Percentiles rank a stretch among this genome's conserved stretches.
These are phyloP conservation scores for Ibycter americanus DNA, from an alignment of 2,797 vertebrate genomes.

Conservation along the genomic window DNA sequence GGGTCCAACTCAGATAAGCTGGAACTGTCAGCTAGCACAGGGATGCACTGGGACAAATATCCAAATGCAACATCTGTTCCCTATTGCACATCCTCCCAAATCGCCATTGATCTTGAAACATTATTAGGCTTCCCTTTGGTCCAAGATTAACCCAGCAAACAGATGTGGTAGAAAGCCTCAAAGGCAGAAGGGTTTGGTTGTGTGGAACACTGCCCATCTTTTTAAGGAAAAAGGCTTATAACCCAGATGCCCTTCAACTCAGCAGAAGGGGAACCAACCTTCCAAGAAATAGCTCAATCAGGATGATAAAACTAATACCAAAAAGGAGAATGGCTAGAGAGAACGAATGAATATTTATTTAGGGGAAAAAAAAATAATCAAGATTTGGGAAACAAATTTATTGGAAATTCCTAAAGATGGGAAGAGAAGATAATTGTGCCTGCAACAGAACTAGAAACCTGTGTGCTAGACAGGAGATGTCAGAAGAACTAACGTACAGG, in stretches of 20 bases:
- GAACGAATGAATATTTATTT: background rate
- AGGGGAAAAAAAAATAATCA: background rate
- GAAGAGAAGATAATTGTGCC: background rate
- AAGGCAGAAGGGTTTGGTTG: background rate
- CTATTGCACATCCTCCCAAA: conserved; percentile 1
- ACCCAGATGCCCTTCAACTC: background rate
- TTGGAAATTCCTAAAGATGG: background rate
- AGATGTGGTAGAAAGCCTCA: background rate
- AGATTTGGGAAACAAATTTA: background rate
- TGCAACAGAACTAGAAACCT: background rate
- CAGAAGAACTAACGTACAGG: background rate
- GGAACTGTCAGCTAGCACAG: background rate
- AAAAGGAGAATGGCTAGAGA: background rate
- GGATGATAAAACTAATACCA: background rate
- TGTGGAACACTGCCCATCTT: background rate
- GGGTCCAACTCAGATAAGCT: background rate
- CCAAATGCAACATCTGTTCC: conserved; percentile 40
- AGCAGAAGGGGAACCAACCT: background rate
- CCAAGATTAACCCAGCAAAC: background rate
- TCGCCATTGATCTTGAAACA: background rate
- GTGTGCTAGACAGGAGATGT: background rate
- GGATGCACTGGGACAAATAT: background rate
- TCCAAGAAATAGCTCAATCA: background rate
- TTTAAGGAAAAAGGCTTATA: background rate
- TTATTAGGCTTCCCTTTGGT: background rate